These are phyloP conservation scores for Brienomyrus brachyistius DNA, from an alignment of 2,113 vertebrate genomes.

Conservation along the genomic window DNA sequence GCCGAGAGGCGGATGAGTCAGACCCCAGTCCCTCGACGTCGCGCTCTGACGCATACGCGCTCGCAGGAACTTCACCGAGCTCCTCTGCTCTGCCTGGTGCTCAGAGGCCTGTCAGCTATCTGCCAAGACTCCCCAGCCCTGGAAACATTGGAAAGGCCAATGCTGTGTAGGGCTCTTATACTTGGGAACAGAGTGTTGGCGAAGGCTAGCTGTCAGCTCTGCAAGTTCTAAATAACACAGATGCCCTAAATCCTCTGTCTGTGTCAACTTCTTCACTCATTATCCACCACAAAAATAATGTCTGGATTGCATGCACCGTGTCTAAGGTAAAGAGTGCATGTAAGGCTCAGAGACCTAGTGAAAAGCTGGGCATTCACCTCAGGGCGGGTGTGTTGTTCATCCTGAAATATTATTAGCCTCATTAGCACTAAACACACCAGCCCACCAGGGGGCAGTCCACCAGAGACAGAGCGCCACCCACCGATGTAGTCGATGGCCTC, in stretches of 20 bases:
- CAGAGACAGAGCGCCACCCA: slow-evolving; percentile 45
- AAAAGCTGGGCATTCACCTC: slow-evolving; percentile 15
- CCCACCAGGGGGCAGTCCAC: background rate
- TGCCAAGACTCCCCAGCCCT: background rate
- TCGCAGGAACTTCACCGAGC: background rate
- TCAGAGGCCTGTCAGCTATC: background rate
- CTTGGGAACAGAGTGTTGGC: background rate
- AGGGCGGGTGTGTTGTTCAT: background rate
- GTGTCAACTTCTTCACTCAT: background rate
- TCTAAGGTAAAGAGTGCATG: no score
- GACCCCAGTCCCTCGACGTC: slow-evolving; percentile 3
- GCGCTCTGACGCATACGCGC: slow-evolving; percentile 10
- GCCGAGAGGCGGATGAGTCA: slow-evolving; percentile 6
- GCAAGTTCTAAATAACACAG: background rate
- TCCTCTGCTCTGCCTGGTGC: background rate
- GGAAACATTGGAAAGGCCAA: background rate
- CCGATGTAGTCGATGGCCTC: slow-evolving; percentile 98
- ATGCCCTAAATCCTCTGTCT: background rate
- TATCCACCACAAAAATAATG: background rate
- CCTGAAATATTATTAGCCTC: background rate
- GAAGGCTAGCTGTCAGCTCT: background rate
- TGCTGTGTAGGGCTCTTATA: background rate
- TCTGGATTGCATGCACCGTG: background rate
- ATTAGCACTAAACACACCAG: background rate
- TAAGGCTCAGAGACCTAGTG: background rate